Evolutionary conservation across 53 echinoderm and acorn worm species (phyloP), one percentile per base, ranked within the genome.

Genomic region (Holothuria scabra): DNA sequence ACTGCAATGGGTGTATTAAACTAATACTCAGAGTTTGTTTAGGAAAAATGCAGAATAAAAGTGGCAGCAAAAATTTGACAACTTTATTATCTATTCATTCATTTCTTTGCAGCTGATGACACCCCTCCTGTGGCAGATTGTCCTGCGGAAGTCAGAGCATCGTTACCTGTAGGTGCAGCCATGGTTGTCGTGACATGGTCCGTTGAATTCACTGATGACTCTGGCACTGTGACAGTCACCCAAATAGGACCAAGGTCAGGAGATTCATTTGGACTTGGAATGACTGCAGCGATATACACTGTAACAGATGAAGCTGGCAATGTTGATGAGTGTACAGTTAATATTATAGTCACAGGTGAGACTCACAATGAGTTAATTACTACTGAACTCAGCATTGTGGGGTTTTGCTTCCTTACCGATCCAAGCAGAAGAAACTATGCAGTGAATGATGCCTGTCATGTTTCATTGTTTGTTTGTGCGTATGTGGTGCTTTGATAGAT

Each of bases 301-400:
- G 72, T 16, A 48, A 35, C 72, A 8, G 72, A 72, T 48, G 34
- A 22, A 8, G 72, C 72, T 5, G 46, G 44, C 72, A 72, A 72
- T 72, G 44, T 26, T 5, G 23, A 0, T 1, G 9, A 4, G 23
- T 72, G 72, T 26, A 72, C 23, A 44, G 22, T 72, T 16, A 41
- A 25, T 44, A 12, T 72, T 49, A 44, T 72, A 12, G 34, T 72
- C 10, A 9, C 22, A 20, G 46, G 72, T 72, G 8, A 38, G 34
- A 26, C 28, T 14, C 25, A 13, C 0, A 65, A 8, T 13, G 23
- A 65, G 31, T 16, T 12, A 13, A 65, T 3, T 3, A 13, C 22
- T 14, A 2, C 18, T 14, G 14, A 14, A 16, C 0, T 52, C 18
- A 16, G 52, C 52, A 14, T 52, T 52, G n/a, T n/a, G n/a, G n/a